Percentiles rank a stretch among this genome's conserved stretches.
phyloP scores from a whole-genome alignment of 2,888 invertebrate genomes.

The Chaetogeoica ovagalla region DNA sequence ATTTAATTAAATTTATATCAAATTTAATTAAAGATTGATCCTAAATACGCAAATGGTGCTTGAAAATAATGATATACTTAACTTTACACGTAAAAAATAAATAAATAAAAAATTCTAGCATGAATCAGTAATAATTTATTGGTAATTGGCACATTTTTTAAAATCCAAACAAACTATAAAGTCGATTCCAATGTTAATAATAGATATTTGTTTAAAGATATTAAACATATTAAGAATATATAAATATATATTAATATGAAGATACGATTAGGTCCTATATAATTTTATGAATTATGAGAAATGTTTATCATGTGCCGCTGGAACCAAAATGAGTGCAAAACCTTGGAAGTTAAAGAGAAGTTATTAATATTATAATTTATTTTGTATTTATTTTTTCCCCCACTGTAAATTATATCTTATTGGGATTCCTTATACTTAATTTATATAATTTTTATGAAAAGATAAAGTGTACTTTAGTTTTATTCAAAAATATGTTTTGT shows the following conservation, averaged over 20 bases:
- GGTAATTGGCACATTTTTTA: not conserved
- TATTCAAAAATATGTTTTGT: constrained; percentile 16
- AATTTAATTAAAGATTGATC: constrained; percentile 6
- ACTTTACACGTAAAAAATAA: not conserved
- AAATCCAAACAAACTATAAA: not conserved
- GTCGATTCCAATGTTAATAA: not conserved
- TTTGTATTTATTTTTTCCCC: not conserved
- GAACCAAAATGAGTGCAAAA: constrained; percentile 48
- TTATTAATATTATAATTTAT: constrained; percentile 9
- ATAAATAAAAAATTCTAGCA: constrained; percentile 2
- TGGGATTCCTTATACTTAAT: not conserved
- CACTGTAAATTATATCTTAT: not conserved
- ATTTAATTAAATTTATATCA: constrained; percentile 15
- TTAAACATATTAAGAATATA: not conserved
- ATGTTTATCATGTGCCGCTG: constrained; percentile 27
- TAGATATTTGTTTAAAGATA: constrained; percentile 10
- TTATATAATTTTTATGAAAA: constrained; percentile 14
- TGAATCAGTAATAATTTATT: not conserved
- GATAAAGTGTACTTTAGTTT: constrained; percentile 25
- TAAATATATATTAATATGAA: not conserved
- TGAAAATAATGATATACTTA: constrained; percentile 24
- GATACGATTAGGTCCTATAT: not conserved
- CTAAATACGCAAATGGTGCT: constrained; percentile 32
- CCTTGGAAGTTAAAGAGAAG: constrained; percentile 3
- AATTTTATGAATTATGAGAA: constrained; percentile 19